A percentile compares a stretch with the other conserved stretches of the same genome.
phyloP scores from a whole-genome alignment of 2,113 vertebrate genomes.

The Dasyornis broadbenti region DNA sequence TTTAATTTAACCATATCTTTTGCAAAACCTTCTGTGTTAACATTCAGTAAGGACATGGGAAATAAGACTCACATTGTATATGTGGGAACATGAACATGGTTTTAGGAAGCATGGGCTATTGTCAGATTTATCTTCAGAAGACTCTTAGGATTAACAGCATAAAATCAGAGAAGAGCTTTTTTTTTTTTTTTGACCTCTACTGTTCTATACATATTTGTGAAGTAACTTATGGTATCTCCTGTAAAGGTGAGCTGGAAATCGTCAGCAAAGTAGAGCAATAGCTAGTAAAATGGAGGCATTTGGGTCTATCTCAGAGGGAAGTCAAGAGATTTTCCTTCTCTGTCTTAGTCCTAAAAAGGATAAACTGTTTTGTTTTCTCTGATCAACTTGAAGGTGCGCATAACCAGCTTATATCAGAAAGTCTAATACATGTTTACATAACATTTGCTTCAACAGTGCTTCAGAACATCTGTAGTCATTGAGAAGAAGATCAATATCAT shows the following conservation, averaged over 20 bases:
- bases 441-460: background rate
- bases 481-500: background rate
- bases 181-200: background rate
- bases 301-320: background rate
- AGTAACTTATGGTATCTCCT: background rate
- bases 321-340: background rate
- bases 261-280: background rate
- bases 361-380: background rate
- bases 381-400: background rate
- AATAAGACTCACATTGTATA: background rate
- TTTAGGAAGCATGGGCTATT: background rate
- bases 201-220: background rate
- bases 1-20: background rate
- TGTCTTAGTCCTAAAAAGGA: background rate
- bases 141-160: background rate
- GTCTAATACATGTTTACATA: background rate
- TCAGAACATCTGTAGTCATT: background rate
- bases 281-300: background rate
- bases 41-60: background rate
- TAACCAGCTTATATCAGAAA: background rate
- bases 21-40: background rate
- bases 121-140: background rate
- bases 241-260: background rate
- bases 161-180: background rate
- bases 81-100: background rate